Evolutionary conservation across 2,113 vertebrate species (phyloP).

Genomic region (Pelecanoides urinatrix): DNA sequence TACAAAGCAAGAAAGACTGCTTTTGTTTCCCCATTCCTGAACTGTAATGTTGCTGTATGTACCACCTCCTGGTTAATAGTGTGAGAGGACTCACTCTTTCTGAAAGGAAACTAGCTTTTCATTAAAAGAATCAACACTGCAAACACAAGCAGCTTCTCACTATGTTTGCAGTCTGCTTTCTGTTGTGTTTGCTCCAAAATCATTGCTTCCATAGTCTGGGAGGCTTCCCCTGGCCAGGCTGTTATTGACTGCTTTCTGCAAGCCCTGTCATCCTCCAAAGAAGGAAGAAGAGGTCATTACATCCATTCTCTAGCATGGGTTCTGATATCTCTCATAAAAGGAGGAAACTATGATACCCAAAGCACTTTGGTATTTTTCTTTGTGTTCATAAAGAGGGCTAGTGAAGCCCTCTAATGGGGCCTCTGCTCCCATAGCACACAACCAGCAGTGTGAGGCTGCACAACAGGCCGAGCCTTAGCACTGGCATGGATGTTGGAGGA

Average conservation of each 20-base stretch:
- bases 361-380: background rate
- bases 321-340: background rate
- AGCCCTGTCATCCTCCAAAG: background rate
- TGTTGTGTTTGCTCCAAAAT: background rate
- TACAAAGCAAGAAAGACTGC: background rate
- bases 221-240: background rate
- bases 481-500: background rate
- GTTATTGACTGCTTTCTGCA: background rate
- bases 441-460: background rate
- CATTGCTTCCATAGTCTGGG: background rate
- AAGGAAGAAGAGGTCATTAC: background rate
- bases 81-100: background rate
- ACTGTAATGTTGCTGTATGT: background rate
- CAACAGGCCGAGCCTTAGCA: accelerated
- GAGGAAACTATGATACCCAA: background rate
- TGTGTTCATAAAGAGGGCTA: background rate
- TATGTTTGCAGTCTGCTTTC: background rate
- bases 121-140: background rate
- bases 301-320: background rate
- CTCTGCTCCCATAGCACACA: background rate
- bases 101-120: background rate
- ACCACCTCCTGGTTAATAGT: background rate
- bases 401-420: background rate
- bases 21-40: background rate
- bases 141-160: background rate